Percentiles rank a stretch among this genome's conserved stretches.
These are phyloP conservation scores for Grus americana DNA, from an alignment of 2,113 vertebrate species.

Conservation along the genomic window DNA sequence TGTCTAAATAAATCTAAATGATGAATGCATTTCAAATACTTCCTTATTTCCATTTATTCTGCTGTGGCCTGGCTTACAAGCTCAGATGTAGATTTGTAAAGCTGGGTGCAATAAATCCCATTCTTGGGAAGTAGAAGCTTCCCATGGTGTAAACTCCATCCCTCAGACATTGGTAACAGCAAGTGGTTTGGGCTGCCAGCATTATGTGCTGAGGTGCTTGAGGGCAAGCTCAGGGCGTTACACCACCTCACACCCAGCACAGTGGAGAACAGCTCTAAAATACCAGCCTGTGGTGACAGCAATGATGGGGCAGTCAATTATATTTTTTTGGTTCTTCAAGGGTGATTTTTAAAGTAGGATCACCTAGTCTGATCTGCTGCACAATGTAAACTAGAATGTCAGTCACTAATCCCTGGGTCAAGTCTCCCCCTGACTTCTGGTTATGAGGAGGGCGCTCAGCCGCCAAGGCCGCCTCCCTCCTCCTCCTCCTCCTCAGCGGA, in stretches of 20 bases:
- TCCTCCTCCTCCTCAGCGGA: neutral
- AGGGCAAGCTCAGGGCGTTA: neutral
- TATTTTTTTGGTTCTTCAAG: no score
- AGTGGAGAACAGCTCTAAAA: neutral
- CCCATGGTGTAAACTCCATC: fast-evolving
- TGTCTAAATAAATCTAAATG: neutral
- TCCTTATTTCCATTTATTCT: neutral
- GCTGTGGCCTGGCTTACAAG: neutral
- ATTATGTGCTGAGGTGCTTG: fast-evolving
- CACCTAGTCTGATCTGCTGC: neutral
- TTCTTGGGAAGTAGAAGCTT: neutral
- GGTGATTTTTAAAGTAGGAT: neutral
- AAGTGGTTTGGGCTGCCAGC: neutral
- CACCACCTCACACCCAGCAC: fast-evolving
- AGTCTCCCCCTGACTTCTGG: neutral
- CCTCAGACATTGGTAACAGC: fast-evolving
- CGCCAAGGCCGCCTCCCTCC: neutral
- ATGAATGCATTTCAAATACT: neutral
- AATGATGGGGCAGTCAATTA: neutral
- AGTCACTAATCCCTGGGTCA: neutral
- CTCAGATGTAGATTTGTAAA: neutral
- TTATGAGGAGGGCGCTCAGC: neutral
- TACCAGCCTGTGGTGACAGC: neutral
- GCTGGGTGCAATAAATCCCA: neutral
- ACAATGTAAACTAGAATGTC: neutral